A percentile compares a stretch with the other conserved stretches of the same genome.
These are phyloP conservation scores for Caenorhabditis angaria DNA, from an alignment of 2,888 invertebrate species.

Conservation along the genomic window DNA sequence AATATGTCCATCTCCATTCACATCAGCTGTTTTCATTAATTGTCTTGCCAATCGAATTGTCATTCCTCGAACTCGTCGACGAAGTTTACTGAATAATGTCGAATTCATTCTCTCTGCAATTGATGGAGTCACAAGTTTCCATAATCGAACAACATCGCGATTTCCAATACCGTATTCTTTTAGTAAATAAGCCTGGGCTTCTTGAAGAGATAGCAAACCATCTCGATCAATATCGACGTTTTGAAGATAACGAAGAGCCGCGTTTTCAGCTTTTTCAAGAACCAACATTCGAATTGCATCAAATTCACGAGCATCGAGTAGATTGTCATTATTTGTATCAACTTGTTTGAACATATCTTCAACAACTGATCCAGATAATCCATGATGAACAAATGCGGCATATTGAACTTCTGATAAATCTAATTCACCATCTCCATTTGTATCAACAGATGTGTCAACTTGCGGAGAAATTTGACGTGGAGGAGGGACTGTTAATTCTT, in stretches of 20 bases:
- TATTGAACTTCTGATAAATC: constrained; percentile 68
- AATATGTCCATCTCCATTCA: constrained; percentile 68
- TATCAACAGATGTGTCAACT: constrained; percentile 64
- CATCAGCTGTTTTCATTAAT: constrained; percentile 69
- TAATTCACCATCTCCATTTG: constrained; percentile 66
- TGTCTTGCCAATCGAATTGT: constrained; percentile 69
- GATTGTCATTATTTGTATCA: constrained; percentile 46
- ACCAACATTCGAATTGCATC: constrained; percentile 67
- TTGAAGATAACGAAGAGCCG: constrained; percentile 65
- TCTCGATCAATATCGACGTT: constrained; percentile 67
- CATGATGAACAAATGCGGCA: constrained; percentile 70
- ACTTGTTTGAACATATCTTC: constrained; percentile 65
- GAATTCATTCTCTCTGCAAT: constrained; percentile 59
- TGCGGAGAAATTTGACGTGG: constrained; percentile 26
- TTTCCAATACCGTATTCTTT: constrained; percentile 69
- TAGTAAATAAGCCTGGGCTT: constrained; percentile 68
- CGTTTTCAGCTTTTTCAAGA: constrained; percentile 70
- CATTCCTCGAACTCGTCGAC: constrained; percentile 69
- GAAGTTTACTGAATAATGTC: constrained; percentile 62
- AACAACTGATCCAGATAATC: constrained; percentile 70
- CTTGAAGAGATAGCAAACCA: constrained; percentile 60
- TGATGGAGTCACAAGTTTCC: constrained; percentile 67
- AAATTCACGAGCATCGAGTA: constrained; percentile 58
- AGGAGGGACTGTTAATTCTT: background rate
- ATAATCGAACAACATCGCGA: constrained; percentile 68